phyloP scores from a whole-genome alignment of 2,113 vertebrate genomes.

The Pontoporia blainvillei region DNA sequence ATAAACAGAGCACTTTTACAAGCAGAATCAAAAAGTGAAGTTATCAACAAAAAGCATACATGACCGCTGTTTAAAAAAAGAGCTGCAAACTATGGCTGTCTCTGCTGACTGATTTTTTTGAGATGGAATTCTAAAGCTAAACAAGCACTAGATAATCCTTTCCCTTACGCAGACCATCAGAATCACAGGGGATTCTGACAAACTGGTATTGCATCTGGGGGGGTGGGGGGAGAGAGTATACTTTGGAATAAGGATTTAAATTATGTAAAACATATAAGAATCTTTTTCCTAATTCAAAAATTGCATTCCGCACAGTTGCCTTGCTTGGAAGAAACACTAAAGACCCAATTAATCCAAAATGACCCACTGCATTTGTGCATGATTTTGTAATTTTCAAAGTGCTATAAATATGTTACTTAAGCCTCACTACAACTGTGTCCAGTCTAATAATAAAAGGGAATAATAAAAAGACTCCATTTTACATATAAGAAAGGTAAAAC shows the following conservation, averaged over 20 bases:
- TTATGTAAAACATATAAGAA: background rate
- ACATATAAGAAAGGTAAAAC: background rate
- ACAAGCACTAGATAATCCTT: background rate
- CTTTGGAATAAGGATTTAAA: background rate
- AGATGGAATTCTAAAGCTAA: background rate
- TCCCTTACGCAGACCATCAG: background rate
- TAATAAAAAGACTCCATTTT: background rate
- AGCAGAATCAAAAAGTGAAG: background rate
- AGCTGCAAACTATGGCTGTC: background rate
- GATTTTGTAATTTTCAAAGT: background rate
- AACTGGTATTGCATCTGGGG: background rate
- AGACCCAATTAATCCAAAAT: background rate
- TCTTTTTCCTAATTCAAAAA: background rate
- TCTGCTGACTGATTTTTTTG: background rate
- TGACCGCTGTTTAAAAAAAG: background rate
- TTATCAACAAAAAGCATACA: constrained; percentile 15
- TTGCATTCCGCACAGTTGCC: background rate
- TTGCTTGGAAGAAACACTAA: background rate
- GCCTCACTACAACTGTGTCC: background rate
- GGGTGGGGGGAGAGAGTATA: fast-evolving
- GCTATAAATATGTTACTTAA: background rate
- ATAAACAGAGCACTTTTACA: constrained; percentile 15
- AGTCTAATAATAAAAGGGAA: background rate
- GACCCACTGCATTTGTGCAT: background rate
- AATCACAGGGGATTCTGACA: background rate